Conservation (phyloP, 2,113 vertebrate species). For the Clarias magur region DNA sequence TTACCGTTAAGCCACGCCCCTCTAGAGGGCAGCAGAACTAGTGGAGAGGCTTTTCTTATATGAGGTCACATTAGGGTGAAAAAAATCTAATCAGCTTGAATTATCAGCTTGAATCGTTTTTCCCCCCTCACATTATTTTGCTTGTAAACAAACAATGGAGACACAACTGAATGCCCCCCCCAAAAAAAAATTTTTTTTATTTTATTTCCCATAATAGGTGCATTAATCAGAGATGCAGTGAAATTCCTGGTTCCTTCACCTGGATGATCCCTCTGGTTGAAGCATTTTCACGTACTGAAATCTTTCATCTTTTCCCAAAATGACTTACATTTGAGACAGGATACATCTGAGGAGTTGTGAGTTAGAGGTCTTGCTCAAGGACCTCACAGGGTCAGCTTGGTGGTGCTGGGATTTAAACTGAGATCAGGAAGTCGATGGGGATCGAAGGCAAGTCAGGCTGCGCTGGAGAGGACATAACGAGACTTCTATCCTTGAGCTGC, state of each 20-base stretch:
- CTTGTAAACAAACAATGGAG: too few relatives aligned
- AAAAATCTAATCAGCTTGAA: too few relatives aligned
- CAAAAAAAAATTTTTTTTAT: too few relatives aligned
- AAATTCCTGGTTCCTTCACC: neutral
- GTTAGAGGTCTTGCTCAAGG: neutral
- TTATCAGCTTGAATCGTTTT: too few relatives aligned
- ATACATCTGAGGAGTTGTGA: too few relatives aligned
- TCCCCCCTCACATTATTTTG: too few relatives aligned
- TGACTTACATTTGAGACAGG: neutral
- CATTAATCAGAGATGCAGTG: neutral
- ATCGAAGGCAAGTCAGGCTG: neutral
- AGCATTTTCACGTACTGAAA: neutral
- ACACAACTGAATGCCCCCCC: too few relatives aligned
- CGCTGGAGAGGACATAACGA: neutral
- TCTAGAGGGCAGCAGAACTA: too few relatives aligned
- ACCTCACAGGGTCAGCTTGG: neutral
- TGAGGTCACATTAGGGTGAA: too few relatives aligned
- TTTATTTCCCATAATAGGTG: too few relatives aligned
- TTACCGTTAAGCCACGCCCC: too few relatives aligned
- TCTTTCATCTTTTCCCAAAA: neutral
- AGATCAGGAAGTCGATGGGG: neutral
- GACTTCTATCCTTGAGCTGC: neutral
- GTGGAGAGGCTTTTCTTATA: too few relatives aligned
- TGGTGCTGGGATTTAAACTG: neutral
- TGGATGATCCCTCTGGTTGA: neutral